Conservation (phyloP, 2,797 vertebrate genomes). For the Syngnathus rostellatus region DNA sequence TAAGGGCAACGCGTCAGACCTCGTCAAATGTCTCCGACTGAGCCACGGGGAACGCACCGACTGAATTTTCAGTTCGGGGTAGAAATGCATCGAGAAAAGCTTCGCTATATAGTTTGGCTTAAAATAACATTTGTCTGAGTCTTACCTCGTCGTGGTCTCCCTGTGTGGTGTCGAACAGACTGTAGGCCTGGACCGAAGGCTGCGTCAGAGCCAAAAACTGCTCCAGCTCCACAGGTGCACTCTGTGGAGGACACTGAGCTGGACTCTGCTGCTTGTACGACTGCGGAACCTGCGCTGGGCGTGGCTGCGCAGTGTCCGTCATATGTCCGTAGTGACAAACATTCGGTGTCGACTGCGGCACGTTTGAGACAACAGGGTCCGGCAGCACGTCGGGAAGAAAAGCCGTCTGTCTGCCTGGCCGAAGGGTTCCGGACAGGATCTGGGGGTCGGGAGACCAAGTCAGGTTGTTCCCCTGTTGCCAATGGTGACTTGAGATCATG, state of each 20-base stretch:
- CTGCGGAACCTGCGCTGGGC: conserved; percentile 16
- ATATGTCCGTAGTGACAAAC: conserved; percentile 27
- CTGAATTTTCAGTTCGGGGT: background rate
- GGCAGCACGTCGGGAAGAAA: conserved; percentile 10
- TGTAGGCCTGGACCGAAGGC: conserved; percentile 37
- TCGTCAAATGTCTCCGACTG: background rate
- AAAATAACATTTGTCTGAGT: background rate
- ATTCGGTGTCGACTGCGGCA: background rate
- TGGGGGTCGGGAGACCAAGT: conserved; percentile 21
- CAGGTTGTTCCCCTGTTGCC: conserved; percentile 12
- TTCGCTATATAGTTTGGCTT: too few relatives aligned
- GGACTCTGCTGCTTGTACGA: conserved; percentile 28
- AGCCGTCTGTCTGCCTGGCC: conserved; percentile 26
- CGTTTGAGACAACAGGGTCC: conserved; percentile 11
- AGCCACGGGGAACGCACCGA: background rate
- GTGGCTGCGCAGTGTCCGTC: conserved; percentile 12
- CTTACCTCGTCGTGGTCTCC: conserved; percentile 58
- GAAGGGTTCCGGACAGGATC: conserved; percentile 7
- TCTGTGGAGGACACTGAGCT: conserved; percentile 35
- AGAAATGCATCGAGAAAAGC: background rate
- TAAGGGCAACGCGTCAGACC: conserved; percentile 9
- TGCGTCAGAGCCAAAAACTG: conserved; percentile 48
- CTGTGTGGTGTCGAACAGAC: conserved; percentile 34
- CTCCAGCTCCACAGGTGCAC: conserved; percentile 43
- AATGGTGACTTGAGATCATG: conserved; percentile 24